A percentile compares a stretch with the other conserved stretches of the same genome.
phyloP scores from a whole-genome alignment of 2,797 vertebrate species.

The Discoglossus pictus region DNA sequence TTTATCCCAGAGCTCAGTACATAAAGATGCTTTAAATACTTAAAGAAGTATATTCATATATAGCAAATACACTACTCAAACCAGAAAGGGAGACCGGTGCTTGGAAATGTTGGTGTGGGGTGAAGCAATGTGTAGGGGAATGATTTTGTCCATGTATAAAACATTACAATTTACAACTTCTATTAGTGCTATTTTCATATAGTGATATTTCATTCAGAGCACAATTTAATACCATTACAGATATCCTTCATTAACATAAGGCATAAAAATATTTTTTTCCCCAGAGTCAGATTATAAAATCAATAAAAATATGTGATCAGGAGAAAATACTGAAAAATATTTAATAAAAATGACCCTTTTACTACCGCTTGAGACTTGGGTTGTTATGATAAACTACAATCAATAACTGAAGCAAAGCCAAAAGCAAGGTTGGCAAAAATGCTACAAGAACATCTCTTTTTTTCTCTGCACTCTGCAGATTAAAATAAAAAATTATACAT shows the following conservation, averaged over 20 bases:
- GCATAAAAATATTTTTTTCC: too few relatives aligned
- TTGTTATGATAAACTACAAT: slow-evolving; percentile 35
- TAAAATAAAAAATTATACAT: slow-evolving; percentile 18
- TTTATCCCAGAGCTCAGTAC: too few relatives aligned
- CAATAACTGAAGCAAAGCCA: slow-evolving; percentile 39
- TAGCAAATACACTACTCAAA: too few relatives aligned
- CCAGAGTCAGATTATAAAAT: too few relatives aligned
- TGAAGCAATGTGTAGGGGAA: too few relatives aligned
- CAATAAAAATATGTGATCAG: too few relatives aligned
- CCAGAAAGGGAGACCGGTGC: too few relatives aligned
- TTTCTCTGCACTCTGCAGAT: slow-evolving; percentile 33
- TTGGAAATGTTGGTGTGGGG: too few relatives aligned
- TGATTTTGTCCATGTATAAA: background rate
- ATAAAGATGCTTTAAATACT: too few relatives aligned
- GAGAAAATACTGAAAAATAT: background rate
- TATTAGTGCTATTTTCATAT: background rate
- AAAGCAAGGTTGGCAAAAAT: slow-evolving; percentile 9
- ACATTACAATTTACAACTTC: background rate
- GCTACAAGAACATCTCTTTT: background rate
- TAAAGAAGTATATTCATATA: too few relatives aligned
- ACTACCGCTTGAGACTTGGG: slow-evolving; percentile 4
- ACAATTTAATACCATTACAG: too few relatives aligned
- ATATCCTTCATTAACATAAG: too few relatives aligned
- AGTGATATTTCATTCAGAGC: background rate
- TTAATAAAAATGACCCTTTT: background rate